Evolutionary conservation across 2,113 vertebrate species (phyloP), one percentile per base, ranked within the genome.

Genomic region (Elephantulus edwardii): DNA sequence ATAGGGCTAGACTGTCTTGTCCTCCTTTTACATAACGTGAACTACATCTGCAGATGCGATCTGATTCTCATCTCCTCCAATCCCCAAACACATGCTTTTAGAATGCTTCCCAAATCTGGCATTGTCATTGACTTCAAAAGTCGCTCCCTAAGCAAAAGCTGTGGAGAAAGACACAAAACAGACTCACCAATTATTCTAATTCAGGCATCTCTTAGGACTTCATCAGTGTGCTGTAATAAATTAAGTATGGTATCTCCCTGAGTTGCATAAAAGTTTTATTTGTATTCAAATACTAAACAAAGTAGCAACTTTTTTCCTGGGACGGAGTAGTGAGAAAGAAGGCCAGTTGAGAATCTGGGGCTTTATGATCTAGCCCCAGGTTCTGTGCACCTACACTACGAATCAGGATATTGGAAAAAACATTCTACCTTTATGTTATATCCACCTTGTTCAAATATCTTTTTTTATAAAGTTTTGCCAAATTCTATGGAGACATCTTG

Each of bases 101-200:
- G 75, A 94, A 80, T 44, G 54, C 83, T 92, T 88, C 90, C 56
- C 86, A n/a, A 95, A 80, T 86, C 83, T 80, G 60, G 88, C 90
- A 74, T 88, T 11, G 0, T 68, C 79, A 1, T 8, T 46, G 64
- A 92, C 93, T 95, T 95, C 79, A 92, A 81, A 96, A 94, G 58
- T 88, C 40, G 54, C 68, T 95, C 76, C 89, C 75, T 38, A 71
- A 92, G 85, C 89, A 95, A 92, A 88, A 19, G 20, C 85, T 95
- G 77, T 93, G 83, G 92, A 86, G 70, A 90, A 92, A 91, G 85
- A 96, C 85, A 95, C 76, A 88, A 92, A 95, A 87, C 89, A 94
- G 93, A 95, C 76, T 91, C 22, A n/a, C 82, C 82, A 91, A 74
- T 93, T 91, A 92, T 92, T 89, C 74, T 87, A 90, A 93, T 83